These are phyloP conservation scores for Orthonychiurus folsomi DNA, from an alignment of 2,888 invertebrate species.

Conservation along the genomic window DNA sequence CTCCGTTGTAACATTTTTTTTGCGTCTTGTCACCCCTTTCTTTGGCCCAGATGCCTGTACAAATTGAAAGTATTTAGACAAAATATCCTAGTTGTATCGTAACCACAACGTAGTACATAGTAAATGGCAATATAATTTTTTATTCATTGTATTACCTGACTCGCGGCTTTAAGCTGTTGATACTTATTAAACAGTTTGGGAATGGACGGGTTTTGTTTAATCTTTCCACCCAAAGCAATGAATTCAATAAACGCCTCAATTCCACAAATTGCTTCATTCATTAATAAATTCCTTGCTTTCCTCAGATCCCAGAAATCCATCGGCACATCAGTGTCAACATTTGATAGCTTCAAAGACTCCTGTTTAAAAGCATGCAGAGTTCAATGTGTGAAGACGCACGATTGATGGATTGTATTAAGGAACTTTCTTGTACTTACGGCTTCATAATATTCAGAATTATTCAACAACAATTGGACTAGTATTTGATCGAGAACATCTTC, in stretches of 20 bases:
- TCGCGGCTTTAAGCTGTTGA: slow-evolving; percentile 5
- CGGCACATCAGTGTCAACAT: not conserved
- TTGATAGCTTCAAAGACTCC: not conserved
- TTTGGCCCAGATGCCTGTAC: no score
- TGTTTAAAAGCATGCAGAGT: no score
- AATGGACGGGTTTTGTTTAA: not conserved
- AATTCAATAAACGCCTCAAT: slow-evolving; percentile 32
- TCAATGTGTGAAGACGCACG: no score
- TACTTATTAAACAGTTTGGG: slow-evolving; percentile 19
- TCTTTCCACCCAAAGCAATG: slow-evolving; percentile 11
- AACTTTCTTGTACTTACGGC: not conserved
- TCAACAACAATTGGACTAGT: slow-evolving; percentile 4
- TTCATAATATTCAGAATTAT: not conserved
- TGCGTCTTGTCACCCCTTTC: no score
- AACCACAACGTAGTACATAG: no score
- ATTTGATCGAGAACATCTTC: slow-evolving; percentile 16
- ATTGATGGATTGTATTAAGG: no score
- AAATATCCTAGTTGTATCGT: no score
- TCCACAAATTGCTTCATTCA: slow-evolving; percentile 7
- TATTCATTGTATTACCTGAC: no score
- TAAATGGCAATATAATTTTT: no score
- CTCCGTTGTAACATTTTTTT: no score
- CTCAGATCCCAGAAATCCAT: slow-evolving; percentile 15
- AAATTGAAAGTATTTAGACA: no score
- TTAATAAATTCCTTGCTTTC: slow-evolving; percentile 17